Evolutionary conservation across 2,797 vertebrate genomes (phyloP).

Genomic region (Dicrostonyx torquatus): DNA sequence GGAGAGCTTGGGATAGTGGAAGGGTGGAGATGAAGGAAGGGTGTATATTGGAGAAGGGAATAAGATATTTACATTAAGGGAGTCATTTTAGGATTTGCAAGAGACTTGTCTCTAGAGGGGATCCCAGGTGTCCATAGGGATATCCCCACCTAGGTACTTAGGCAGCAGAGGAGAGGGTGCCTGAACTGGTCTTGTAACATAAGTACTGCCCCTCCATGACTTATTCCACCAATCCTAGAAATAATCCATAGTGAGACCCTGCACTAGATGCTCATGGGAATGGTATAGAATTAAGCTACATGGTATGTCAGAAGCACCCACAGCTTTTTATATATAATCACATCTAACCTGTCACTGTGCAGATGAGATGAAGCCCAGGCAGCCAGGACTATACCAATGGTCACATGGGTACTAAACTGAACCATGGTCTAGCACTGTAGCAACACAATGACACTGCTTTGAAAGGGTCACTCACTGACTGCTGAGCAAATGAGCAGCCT

Average conservation of each 20-base stretch:
- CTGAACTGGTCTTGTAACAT: too few species aligned
- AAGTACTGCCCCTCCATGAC: background rate
- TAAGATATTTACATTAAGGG: too few species aligned
- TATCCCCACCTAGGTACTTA: too few species aligned
- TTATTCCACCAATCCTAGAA: background rate
- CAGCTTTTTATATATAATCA: background rate
- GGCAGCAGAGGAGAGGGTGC: too few species aligned
- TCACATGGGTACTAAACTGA: background rate
- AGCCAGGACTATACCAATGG: background rate
- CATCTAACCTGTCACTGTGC: background rate
- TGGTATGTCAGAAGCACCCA: background rate
- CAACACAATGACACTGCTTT: background rate
- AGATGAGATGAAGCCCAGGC: background rate
- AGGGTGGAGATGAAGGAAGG: too few species aligned
- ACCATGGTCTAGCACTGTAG: background rate
- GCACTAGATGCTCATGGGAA: accelerated
- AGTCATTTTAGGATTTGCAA: too few species aligned
- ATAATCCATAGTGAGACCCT: background rate
- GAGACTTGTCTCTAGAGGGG: too few species aligned
- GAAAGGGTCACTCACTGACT: background rate
- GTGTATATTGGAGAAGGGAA: too few species aligned
- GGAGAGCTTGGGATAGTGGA: too few species aligned
- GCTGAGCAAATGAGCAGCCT: background rate
- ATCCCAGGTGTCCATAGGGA: too few species aligned
- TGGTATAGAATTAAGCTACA: background rate